Conservation (phyloP, 1,140 invertebrate genomes). For the Argopecten irradians region DNA sequence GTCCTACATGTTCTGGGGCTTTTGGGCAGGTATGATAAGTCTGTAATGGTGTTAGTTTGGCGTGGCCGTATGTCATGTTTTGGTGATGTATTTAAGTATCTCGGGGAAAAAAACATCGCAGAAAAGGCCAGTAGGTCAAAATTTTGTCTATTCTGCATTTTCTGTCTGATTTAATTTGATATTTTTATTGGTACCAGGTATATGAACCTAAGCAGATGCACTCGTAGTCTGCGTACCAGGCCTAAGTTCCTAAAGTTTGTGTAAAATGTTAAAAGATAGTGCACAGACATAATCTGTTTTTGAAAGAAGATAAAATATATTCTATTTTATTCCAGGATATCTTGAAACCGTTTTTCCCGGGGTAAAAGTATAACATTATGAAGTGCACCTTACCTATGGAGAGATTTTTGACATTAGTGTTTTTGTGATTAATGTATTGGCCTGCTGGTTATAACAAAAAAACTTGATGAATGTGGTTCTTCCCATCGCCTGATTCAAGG, state of each 20-base stretch:
- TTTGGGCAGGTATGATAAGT: not conserved
- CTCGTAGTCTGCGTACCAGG: not conserved
- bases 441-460: not conserved
- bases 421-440: not conserved
- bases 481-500: not conserved
- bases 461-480: not conserved
- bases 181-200: not conserved
- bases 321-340: not conserved
- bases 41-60: not conserved
- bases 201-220: not conserved
- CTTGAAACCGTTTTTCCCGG: not conserved
- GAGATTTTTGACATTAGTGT: not conserved
- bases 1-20: not conserved
- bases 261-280: not conserved
- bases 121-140: not conserved
- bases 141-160: conserved; percentile 13
- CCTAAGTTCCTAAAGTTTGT: not conserved
- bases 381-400: not conserved
- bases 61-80: not conserved
- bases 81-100: not conserved
- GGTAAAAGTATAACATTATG: not conserved
- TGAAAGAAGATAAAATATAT: not conserved
- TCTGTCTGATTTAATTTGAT: not conserved
- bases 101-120: not conserved
- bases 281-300: conserved; percentile 10